Conservation (phyloP, 1,140 invertebrate species). For the Nomia melanderi region DNA sequence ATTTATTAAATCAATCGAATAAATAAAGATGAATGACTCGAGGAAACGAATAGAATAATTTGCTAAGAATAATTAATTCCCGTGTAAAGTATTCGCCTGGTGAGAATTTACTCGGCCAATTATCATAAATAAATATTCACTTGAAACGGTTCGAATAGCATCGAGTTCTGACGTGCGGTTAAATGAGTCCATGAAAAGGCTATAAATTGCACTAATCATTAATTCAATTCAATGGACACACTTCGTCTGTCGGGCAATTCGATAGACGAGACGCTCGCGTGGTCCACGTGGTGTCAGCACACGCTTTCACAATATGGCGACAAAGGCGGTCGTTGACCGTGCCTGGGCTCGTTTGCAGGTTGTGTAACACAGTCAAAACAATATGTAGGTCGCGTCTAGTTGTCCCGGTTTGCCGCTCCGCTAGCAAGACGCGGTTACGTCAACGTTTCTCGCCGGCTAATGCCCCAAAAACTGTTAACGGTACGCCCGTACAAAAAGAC, state of each 20-base stretch:
- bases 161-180: no score
- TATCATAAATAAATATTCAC: no score
- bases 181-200: no score
- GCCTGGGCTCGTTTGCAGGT: constrained; percentile 43
- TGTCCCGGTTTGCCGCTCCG: constrained; percentile 43
- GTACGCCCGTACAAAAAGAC: neutral
- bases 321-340: constrained; percentile 52
- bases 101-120: no score
- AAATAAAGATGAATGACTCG: no score
- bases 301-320: constrained; percentile 70
- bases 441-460: constrained; percentile 33
- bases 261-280: constrained; percentile 17
- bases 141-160: no score
- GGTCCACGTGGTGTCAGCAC: constrained; percentile 57
- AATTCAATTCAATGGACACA: neutral
- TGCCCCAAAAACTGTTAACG: constrained; percentile 7
- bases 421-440: constrained; percentile 55
- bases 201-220: no score
- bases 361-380: constrained; percentile 68
- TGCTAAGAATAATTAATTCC: no score
- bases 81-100: no score
- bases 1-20: no score
- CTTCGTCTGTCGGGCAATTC: constrained; percentile 6
- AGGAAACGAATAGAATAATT: no score
- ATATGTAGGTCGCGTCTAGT: constrained; percentile 69